phyloP scores from a whole-genome alignment of 2,888 invertebrate genomes.

The Harmothoe impar region DNA sequence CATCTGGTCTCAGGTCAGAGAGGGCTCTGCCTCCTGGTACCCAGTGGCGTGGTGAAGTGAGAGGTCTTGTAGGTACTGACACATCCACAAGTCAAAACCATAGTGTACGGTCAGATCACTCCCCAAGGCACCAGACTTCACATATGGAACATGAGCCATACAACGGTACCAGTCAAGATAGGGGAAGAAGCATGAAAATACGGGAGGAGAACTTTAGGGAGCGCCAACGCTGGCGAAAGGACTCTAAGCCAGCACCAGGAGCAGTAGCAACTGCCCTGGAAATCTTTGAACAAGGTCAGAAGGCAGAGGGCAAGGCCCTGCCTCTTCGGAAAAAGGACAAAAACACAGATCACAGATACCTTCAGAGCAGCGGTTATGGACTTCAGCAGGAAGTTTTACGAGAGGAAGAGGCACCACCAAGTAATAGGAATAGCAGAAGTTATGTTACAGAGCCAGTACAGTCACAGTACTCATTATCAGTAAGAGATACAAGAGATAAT shows the following conservation, averaged over 20 bases:
- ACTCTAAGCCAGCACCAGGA: slow-evolving; percentile 68
- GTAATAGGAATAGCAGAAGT: background rate
- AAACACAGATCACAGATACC: background rate
- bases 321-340: background rate
- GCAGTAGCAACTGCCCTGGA: slow-evolving; percentile 62
- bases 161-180: background rate
- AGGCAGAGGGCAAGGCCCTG: background rate
- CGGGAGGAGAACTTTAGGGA: slow-evolving; percentile 61
- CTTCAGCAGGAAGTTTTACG: background rate
- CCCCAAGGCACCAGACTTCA: background rate
- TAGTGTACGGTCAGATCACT: background rate
- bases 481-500: background rate
- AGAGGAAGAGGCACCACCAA: background rate
- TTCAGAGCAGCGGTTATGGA: background rate
- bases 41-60: slow-evolving; percentile 53
- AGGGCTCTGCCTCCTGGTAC: background rate
- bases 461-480: background rate
- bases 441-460: background rate
- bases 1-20: background rate
- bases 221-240: slow-evolving; percentile 63
- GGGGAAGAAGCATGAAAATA: background rate
- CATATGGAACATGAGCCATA: background rate
- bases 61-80: slow-evolving; percentile 54
- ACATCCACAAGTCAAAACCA: background rate
- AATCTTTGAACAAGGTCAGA: slow-evolving; percentile 62